Conservation (phyloP, 2,113 vertebrate species). For the Empidonax traillii region DNA sequence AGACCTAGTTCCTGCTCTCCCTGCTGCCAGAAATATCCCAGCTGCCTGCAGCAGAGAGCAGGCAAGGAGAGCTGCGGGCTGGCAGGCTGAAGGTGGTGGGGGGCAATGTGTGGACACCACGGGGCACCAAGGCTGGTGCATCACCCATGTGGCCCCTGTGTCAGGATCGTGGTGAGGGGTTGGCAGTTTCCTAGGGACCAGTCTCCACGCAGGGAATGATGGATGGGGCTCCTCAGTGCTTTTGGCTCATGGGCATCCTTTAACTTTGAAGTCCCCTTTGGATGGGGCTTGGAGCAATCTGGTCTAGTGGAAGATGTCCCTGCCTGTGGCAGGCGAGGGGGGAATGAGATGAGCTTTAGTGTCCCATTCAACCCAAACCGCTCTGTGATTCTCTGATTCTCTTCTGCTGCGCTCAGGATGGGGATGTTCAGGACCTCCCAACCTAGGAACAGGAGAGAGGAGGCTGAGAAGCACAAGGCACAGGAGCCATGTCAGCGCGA, state of each 20-base stretch:
- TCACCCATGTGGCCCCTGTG: fast-evolving
- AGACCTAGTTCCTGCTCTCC: conserved; percentile 9
- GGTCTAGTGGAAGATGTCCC: background rate
- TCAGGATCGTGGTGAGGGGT: fast-evolving
- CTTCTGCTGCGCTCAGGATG: background rate
- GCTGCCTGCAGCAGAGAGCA: background rate
- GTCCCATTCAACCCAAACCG: fast-evolving
- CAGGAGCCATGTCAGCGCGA: background rate
- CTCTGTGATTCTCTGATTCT: background rate
- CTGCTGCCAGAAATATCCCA: background rate
- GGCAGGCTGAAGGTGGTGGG: fast-evolving
- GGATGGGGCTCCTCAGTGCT: background rate
- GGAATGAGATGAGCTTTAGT: background rate
- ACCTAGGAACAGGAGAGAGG: background rate
- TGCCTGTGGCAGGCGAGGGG: too few species aligned
- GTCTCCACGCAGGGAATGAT: background rate
- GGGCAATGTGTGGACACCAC: background rate
- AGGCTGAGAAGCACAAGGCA: background rate
- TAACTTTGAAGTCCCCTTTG: background rate
- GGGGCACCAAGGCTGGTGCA: background rate
- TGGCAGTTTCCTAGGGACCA: fast-evolving
- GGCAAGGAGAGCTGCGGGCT: background rate
- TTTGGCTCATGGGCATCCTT: too few species aligned
- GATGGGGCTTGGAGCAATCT: background rate
- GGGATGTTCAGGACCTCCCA: background rate